A percentile compares a stretch with the other conserved stretches of the same genome.
phyloP scores from a whole-genome alignment of 2,113 vertebrate genomes.

The Microtus richardsoni region DNA sequence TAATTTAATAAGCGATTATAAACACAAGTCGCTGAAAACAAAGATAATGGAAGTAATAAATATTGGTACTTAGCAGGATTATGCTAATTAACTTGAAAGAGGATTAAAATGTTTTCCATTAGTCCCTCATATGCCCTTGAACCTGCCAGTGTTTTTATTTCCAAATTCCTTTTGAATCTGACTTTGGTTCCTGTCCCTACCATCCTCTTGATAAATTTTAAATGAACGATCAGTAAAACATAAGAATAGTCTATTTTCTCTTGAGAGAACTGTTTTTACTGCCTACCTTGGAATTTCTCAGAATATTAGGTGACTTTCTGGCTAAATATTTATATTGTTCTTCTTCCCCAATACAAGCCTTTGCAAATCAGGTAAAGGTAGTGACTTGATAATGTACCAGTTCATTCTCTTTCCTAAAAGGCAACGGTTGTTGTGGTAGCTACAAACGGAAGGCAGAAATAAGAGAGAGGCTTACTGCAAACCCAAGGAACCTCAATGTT shows the following conservation, averaged over 20 bases:
- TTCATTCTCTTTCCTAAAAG: neutral
- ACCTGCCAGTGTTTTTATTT: conserved; percentile 17
- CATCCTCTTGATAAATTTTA: neutral
- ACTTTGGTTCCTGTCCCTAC: neutral
- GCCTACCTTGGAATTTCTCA: neutral
- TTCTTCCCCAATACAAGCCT: neutral
- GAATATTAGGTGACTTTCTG: neutral
- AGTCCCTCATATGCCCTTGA: neutral
- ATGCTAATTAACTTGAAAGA: conserved; percentile 40
- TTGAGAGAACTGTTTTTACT: neutral
- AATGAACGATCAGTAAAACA: neutral
- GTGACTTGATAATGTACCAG: neutral
- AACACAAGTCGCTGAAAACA: neutral
- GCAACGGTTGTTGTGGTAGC: neutral
- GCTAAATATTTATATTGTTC: neutral
- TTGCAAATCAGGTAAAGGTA: neutral
- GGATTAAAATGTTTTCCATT: neutral
- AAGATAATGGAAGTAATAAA: neutral
- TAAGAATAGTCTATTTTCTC: neutral
- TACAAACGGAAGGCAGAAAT: neutral
- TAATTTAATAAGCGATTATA: neutral
- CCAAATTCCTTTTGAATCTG: neutral
- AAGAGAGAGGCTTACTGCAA: neutral
- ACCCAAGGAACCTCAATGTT: neutral
- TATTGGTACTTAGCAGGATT: neutral